phyloP scores from a whole-genome alignment of 2,888 invertebrate species.

The Eupithecia abbreviata region DNA sequence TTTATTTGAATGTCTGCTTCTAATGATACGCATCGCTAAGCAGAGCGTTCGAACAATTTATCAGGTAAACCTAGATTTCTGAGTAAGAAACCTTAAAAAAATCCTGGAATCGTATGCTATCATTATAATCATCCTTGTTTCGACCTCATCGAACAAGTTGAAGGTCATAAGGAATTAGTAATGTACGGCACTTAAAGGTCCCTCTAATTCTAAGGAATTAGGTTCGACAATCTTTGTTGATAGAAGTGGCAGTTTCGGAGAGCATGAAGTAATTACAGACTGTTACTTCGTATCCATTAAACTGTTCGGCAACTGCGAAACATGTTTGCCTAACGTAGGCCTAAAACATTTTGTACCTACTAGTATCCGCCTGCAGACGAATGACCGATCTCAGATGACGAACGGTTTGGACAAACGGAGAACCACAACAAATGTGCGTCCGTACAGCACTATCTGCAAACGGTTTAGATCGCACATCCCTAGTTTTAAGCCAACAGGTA shows the following conservation, averaged over 20 bases:
- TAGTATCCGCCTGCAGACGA: slow-evolving; percentile 25
- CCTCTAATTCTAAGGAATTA: background rate
- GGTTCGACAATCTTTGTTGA: background rate
- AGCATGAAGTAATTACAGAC: slow-evolving; percentile 1
- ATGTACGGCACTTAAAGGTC: background rate
- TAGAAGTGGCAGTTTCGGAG: slow-evolving; percentile 6
- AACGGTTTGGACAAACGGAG: slow-evolving; percentile 32
- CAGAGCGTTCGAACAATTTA: slow-evolving; percentile 13
- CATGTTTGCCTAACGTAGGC: slow-evolving; percentile 17
- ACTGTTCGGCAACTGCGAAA: slow-evolving; percentile 12
- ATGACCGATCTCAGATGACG: slow-evolving; percentile 37
- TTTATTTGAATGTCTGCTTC: background rate
- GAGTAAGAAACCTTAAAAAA: background rate
- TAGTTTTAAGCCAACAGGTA: slow-evolving; percentile 16
- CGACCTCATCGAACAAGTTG: background rate
- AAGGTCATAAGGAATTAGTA: background rate
- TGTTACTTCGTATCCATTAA: slow-evolving; percentile 8
- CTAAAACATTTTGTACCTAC: slow-evolving; percentile 22
- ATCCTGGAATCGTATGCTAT: background rate
- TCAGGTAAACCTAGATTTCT: background rate
- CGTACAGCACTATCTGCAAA: slow-evolving; percentile 10
- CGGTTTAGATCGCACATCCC: slow-evolving; percentile 28
- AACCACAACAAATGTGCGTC: slow-evolving; percentile 30
- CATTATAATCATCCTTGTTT: background rate
- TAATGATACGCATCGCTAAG: slow-evolving; percentile 15